Percentiles rank a stretch among this genome's conserved stretches.
Conservation (phyloP, 1,140 invertebrate species). For the Drosophila tristis region DNA sequence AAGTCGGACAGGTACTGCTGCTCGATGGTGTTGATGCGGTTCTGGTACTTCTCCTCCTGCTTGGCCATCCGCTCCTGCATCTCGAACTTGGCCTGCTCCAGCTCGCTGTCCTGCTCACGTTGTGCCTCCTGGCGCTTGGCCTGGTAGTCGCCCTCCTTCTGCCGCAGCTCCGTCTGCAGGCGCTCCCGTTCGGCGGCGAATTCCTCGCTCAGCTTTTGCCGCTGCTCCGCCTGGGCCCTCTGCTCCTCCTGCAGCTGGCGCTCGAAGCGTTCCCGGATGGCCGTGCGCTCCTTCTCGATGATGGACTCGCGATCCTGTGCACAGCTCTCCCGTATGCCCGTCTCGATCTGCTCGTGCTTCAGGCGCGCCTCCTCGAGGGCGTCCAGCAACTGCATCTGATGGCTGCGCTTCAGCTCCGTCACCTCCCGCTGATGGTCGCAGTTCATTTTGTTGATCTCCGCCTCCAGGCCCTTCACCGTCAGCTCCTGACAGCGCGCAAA, state of each 20-base stretch:
- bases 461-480: conserved; percentile 90
- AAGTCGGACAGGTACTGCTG: conserved; percentile 86
- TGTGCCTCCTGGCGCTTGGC: conserved; percentile 61
- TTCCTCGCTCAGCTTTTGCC: conserved; percentile 85
- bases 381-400: conserved; percentile 86
- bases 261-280: conserved; percentile 85
- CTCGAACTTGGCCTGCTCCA: conserved; percentile 84
- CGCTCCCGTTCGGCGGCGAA: conserved; percentile 84
- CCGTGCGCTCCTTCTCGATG: conserved; percentile 85
- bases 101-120: conserved; percentile 71
- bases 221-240: conserved; percentile 85
- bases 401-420: conserved; percentile 86
- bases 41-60: conserved; percentile 83
- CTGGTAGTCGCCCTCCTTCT: conserved; percentile 83
- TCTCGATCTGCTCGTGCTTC: conserved; percentile 85
- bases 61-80: conserved; percentile 84
- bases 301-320: conserved; percentile 85
- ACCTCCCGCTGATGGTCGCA: conserved; percentile 87
- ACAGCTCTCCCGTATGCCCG: conserved; percentile 84
- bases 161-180: conserved; percentile 71
- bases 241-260: conserved; percentile 86
- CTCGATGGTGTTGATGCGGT: conserved; percentile 85
- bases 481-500: conserved; percentile 85
- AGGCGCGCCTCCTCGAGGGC: conserved; percentile 75
- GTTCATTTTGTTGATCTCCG: conserved; percentile 88